These are phyloP conservation scores for Lepetodrilus schrolli DNA, from an alignment of 2,888 invertebrate genomes.

Conservation along the genomic window DNA sequence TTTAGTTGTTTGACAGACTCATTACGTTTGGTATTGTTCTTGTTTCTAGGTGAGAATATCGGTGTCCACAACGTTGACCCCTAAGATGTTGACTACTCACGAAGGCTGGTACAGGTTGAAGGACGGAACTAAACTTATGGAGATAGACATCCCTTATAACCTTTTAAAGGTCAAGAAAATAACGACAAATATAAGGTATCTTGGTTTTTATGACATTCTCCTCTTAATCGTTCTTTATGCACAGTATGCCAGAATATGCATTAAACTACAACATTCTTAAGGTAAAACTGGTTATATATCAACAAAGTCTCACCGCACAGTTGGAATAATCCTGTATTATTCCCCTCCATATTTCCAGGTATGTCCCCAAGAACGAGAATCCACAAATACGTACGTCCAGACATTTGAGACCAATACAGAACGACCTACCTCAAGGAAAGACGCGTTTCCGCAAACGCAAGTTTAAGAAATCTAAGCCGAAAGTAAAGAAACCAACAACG, in stretches of 20 bases:
- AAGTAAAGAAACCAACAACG: background rate
- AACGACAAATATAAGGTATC: no score
- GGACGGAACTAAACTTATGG: conserved; percentile 42
- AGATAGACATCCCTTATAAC: conserved; percentile 44
- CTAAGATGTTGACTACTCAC: conserved; percentile 38
- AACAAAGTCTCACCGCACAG: no score
- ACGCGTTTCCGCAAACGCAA: background rate
- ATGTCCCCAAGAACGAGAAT: background rate
- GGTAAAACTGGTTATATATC: no score
- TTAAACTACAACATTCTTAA: no score
- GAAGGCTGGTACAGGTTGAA: conserved; percentile 47
- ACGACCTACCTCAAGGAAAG: background rate
- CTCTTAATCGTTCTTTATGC: no score
- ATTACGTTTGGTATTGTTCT: background rate
- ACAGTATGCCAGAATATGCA: no score
- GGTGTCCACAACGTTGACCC: conserved; percentile 43
- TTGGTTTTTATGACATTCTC: no score
- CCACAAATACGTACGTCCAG: background rate
- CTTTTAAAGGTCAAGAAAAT: conserved; percentile 36
- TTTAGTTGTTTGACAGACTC: no score
- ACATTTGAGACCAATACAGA: background rate
- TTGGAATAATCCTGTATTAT: no score
- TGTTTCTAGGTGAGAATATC: conserved; percentile 43
- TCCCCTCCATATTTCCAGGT: background rate
- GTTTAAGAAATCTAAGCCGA: background rate